These are phyloP conservation scores for Styela clava DNA, from an alignment of 23 tunicate species.

Conservation along the genomic window DNA sequence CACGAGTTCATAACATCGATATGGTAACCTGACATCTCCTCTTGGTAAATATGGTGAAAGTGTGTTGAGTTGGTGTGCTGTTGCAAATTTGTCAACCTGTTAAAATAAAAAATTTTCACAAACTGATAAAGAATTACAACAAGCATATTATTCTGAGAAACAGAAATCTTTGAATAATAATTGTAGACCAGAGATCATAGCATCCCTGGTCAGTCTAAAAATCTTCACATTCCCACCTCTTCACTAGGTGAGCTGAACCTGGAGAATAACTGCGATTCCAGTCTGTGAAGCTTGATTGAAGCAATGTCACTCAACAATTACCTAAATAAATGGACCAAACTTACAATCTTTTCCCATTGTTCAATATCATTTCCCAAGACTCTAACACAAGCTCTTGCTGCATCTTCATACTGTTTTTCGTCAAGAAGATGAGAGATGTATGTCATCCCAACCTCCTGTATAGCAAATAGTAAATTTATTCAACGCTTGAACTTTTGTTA, in stretches of 20 bases:
- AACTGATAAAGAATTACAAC: too few species aligned
- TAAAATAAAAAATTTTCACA: not conserved
- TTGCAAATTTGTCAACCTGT: slow-evolving; percentile 54
- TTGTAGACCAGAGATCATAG: too few species aligned
- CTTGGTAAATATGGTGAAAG: slow-evolving; percentile 47
- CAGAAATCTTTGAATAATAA: too few species aligned
- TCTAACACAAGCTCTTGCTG: slow-evolving; percentile 43
- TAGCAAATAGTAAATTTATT: not conserved
- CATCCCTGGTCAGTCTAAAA: too few species aligned
- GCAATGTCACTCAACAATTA: too few species aligned
- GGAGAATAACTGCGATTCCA: too few species aligned
- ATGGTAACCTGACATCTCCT: slow-evolving; percentile 58
- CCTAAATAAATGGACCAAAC: too few species aligned
- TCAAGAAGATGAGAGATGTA: slow-evolving; percentile 55
- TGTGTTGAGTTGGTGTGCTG: slow-evolving; percentile 32
- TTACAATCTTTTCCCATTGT: slow-evolving; percentile 74
- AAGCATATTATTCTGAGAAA: too few species aligned
- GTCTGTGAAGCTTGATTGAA: too few species aligned
- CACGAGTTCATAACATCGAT: slow-evolving; percentile 53
- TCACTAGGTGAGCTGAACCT: too few species aligned
- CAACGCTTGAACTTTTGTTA: too few species aligned
- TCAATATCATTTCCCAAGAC: slow-evolving; percentile 66
- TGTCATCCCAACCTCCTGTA: slow-evolving; percentile 69
- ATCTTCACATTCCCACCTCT: too few species aligned
- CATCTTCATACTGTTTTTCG: slow-evolving; percentile 40